Evolutionary conservation across 2,888 invertebrate species (phyloP).

Genomic region (Parasteatoda lunata): DNA sequence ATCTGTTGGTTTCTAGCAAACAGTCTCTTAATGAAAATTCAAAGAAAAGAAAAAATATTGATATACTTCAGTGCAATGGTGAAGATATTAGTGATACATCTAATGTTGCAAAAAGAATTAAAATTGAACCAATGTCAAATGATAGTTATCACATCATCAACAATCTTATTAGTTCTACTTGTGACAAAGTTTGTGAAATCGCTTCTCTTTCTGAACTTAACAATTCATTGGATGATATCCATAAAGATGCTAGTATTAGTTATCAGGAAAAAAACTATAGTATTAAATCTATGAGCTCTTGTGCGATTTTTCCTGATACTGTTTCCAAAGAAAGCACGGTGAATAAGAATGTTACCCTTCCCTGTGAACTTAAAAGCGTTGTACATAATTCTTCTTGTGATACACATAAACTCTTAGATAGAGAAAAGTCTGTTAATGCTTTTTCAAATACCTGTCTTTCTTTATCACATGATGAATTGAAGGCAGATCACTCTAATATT

Average conservation of each 20-base stretch:
- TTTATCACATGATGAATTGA: too few species aligned
- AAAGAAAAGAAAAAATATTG: background rate
- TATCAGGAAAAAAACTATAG: too few species aligned
- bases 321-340: background rate
- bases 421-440: background rate
- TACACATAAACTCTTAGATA: constrained; percentile 22
- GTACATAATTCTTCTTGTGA: constrained; percentile 32
- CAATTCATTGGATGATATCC: background rate
- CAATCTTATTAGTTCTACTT: background rate
- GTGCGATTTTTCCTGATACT: too few species aligned
- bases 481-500: too few species aligned
- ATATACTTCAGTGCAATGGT: background rate
- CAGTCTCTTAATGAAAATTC: background rate
- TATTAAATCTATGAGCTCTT: too few species aligned
- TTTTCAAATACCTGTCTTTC: too few species aligned
- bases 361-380: background rate
- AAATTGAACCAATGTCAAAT: background rate
- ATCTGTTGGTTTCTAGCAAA: background rate
- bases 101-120: constrained; percentile 1
- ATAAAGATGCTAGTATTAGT: too few species aligned
- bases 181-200: too few species aligned
- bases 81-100: background rate
- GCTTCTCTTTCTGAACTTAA: background rate
- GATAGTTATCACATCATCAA: background rate
- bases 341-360: constrained; percentile 15